Evolutionary conservation across 1,140 invertebrate species (phyloP), one percentile per base, ranked within the genome.

Genomic region (Caerostris darwini): DNA sequence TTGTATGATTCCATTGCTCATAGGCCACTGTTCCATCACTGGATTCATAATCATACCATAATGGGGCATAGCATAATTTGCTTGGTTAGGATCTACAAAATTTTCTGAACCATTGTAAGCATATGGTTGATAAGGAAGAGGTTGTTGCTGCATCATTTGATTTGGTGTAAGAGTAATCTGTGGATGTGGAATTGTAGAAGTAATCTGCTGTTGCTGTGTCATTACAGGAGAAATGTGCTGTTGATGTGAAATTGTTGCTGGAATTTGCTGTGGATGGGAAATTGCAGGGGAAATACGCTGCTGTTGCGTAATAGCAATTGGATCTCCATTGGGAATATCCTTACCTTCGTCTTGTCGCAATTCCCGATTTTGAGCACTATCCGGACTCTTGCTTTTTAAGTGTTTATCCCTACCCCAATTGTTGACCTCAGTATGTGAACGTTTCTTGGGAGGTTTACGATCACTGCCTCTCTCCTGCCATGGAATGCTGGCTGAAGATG

Each of bases 141-240:
- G 54, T 85, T 19, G 83, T n/a, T 59, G 83, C 10, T n/a, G 83
- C 56, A 85, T 85, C 4, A 85, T 10, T 58, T 17, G 83, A 67
- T 67, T 10, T 58, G 19, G 7, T 56, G n/a, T 5, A 54, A 8
- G 34, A 34, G 34, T 34, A 34, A 34, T 34, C 57, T 50, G 34
- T 53, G 64, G 64, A 3, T 82, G 54, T 14, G 83, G n/a, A 3
- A 59, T 6, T 34, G 57, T 58, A 19, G 56, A 54, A 59, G 57
- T 14, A 7, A 77, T 77, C 69, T 77, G 69, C 34, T 77, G 69
- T 8, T 77, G 61, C 10, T 64, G 61, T 4, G 61, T 5, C 61
- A 64, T 64, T 64, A 34, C 34, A 53, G 34, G 19, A 77, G 71
- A 5, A 5, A 77, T 77, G 5, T 77, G 71, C 4, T 53, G 71